Evolutionary conservation across 2,797 vertebrate species (phyloP).

Genomic region (Pseudochromis fuscus): DNA sequence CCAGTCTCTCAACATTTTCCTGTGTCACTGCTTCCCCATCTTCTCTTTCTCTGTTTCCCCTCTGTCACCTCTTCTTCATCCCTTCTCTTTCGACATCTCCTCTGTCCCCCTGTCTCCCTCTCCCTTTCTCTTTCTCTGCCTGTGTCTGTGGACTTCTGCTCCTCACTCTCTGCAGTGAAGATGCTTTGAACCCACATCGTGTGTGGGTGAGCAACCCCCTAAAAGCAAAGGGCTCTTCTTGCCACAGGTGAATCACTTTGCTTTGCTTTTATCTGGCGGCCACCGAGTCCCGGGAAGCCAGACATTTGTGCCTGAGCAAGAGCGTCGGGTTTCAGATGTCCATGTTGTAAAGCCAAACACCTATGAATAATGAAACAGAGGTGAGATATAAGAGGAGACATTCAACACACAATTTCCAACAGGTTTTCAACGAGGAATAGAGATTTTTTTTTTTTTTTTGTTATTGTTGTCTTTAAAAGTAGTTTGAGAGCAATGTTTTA

Average conservation of each 20-base stretch:
- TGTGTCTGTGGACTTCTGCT: slow-evolving; percentile 32
- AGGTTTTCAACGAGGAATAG: slow-evolving; percentile 13
- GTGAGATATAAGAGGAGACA: slow-evolving; percentile 39
- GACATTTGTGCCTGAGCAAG: slow-evolving; percentile 54
- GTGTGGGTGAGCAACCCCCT: slow-evolving; percentile 71
- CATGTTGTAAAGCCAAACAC: slow-evolving; percentile 58
- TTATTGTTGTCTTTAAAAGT: background rate
- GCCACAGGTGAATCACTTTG: slow-evolving; percentile 77
- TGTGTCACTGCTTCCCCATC: slow-evolving; percentile 55
- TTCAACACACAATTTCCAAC: slow-evolving; percentile 1
- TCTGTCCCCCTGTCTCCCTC: background rate
- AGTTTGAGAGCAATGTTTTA: background rate
- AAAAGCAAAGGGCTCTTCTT: slow-evolving; percentile 71
- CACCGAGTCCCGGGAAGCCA: slow-evolving; percentile 51
- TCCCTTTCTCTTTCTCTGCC: slow-evolving; percentile 3
- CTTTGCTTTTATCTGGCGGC: slow-evolving; percentile 73
- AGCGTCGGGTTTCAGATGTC: slow-evolving; percentile 62
- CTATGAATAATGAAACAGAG: slow-evolving; percentile 75
- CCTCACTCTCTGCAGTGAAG: slow-evolving; percentile 35
- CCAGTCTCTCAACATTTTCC: too few relatives aligned
- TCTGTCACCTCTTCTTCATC: slow-evolving; percentile 46
- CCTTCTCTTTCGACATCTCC: slow-evolving; percentile 8
- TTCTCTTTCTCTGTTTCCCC: slow-evolving; percentile 23
- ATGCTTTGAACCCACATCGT: slow-evolving; percentile 68
- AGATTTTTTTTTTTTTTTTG: background rate